Evolutionary conservation across 1,140 invertebrate species (phyloP), one percentile per base, ranked within the genome.

Genomic region (Drosophila hydei): DNA sequence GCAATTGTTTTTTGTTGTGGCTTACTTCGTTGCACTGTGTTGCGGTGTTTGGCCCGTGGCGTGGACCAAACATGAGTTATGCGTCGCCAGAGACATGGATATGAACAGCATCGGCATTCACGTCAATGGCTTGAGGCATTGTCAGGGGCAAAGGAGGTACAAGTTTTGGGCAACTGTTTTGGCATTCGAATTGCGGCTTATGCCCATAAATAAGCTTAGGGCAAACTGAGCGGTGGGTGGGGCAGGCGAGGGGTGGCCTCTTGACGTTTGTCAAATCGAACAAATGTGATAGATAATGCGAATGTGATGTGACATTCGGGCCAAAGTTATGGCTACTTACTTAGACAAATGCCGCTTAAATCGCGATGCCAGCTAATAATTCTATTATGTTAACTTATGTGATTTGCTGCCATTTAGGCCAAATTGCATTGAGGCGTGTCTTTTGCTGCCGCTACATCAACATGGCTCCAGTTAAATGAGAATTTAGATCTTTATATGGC

Each of bases 141-240:
- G 25, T 27, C 25, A 16, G 48, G 33, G 65, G 48, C 59, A 55
- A 59, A 23, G 50, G 30, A 33, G 30, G 30, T 33, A 33, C 9
- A 33, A 11, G 43, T 54, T 55, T 48, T 45, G 25, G 55, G 59
- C 69, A 64, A 72, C 30, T 68, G 63, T 58, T 60, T 58, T 71
- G 65, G 77, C 80, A 87, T 87, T 87, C 63, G 69, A 69, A 81
- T 77, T 87, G 80, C 74, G 77, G 75, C 75, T 80, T 80, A 85
- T 80, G 77, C 19, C 69, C 80, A 85, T 85, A 87, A 85, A 80
- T 79, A 61, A 43, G 40, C 55, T 59, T 70, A 48, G 52, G 27
- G 58, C 36, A 27, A 19, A 30, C 2, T n/a, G 19, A 8, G 52
- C 3, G 9, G 14, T 38, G 43, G 19, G 18, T 12, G 42, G 18